Percentiles rank a stretch among this genome's conserved stretches.
Evolutionary conservation across 2,888 invertebrate genomes (phyloP).

Genomic region (Oithona nana): DNA sequence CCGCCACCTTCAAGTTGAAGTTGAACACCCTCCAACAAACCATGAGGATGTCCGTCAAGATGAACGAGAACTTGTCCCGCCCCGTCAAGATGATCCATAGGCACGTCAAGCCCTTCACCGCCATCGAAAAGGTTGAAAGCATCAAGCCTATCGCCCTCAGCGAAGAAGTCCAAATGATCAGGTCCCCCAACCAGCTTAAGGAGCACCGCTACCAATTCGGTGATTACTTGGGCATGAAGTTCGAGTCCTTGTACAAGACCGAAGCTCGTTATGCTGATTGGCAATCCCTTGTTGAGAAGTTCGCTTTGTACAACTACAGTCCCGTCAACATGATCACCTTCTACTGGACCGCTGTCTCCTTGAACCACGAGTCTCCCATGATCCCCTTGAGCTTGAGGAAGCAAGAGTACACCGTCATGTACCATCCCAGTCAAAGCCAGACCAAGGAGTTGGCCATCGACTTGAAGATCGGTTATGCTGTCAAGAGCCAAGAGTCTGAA

Average conservation of each 20-base stretch:
- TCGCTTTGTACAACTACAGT: conserved; percentile 6
- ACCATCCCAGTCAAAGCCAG: not conserved
- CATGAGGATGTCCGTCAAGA: not conserved
- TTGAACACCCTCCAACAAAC: not conserved
- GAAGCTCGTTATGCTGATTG: not conserved
- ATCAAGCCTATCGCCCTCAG: not conserved
- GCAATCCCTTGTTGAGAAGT: not conserved
- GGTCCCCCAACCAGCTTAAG: not conserved
- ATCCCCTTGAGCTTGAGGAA: too few species aligned
- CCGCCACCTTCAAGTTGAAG: not conserved
- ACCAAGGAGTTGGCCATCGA: conserved; percentile 11
- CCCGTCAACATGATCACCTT: conserved; percentile 13
- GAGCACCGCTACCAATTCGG: not conserved
- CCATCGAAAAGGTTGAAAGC: not conserved
- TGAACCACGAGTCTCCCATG: not conserved
- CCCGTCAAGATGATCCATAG: not conserved
- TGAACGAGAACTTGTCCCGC: not conserved
- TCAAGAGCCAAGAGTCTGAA: not conserved
- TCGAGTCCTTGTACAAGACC: conserved; percentile 3
- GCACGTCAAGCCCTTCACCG: conserved; percentile 4
- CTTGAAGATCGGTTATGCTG: not conserved
- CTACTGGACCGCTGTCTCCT: not conserved
- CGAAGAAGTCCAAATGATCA: conserved; percentile 1
- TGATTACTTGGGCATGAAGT: conserved; percentile 4
- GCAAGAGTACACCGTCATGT: conserved; percentile 6